Evolutionary conservation across 2,113 vertebrate species (phyloP).

Genomic region (Verasper variegatus): DNA sequence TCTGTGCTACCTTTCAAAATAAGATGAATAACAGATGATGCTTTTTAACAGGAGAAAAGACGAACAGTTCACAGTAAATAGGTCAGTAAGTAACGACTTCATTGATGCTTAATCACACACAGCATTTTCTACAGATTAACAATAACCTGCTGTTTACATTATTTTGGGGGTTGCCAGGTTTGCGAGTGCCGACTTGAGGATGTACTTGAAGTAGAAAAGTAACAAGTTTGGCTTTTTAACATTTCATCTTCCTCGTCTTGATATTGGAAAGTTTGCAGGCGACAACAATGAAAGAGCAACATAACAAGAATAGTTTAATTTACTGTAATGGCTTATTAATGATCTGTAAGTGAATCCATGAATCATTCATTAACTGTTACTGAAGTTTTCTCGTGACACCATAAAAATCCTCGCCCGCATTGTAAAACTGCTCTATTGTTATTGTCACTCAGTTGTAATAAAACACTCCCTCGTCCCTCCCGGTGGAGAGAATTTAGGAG

Average conservation of each 20-base stretch:
- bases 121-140: conserved; percentile 3
- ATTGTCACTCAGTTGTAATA: conserved; percentile 45
- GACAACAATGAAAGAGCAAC: background rate
- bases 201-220: background rate
- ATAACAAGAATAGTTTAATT: background rate
- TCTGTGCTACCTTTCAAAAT: conserved; percentile 1
- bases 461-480: conserved; percentile 26
- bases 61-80: background rate
- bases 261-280: too few relatives aligned
- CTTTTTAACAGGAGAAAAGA: background rate
- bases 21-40: background rate
- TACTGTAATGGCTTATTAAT: conserved; percentile 4
- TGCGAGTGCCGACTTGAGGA: background rate
- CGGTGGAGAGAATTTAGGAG: conserved; percentile 49
- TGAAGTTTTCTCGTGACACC: conserved; percentile 15
- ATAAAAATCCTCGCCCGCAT: conserved; percentile 22
- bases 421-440: conserved; percentile 25
- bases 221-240: too few relatives aligned
- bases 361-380: conserved; percentile 36
- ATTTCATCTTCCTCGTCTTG: too few relatives aligned
- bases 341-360: conserved; percentile 4
- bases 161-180: background rate
- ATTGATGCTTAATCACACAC: background rate
- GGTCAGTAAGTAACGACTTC: background rate
- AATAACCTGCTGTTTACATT: background rate